Base-by-base conservation (phyloP, 2,113 vertebrate species). In the Thunnus maccoyii region DNA sequence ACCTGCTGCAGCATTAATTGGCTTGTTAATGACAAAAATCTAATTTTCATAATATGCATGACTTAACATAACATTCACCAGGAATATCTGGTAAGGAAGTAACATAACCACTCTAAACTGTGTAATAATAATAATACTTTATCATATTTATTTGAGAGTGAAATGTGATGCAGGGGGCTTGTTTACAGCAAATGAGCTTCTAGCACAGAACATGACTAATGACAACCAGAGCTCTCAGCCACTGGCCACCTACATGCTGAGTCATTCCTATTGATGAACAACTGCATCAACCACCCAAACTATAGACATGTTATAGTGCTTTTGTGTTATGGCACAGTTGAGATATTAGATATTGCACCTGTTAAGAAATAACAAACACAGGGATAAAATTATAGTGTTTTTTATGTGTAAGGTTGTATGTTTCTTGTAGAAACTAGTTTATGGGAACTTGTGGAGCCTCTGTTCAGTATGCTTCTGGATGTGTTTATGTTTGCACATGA, bases 241-340 rank as follows among this genome's bases (percentile, higher is more conserved):
- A 50, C 27, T 7, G 61, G 76, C 56, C 12, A 56, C 48, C 63
- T 18, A 6, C 62, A 1, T 13, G 9, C 70, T 8, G 58, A 73
- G 62, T 80, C 86, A 64, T 30, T 57, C 52, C 20, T 17, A 72
- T 36, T 66, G 60, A 81, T 81, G 46, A 84, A 61, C 20, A 72
- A 56, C 50, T 32, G 13, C 9, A 58, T 41, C 25, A 27, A 46
- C 25, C 48, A 63, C 8, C 20, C 22, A 64, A n/a, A 10, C 55
- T 50, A n/a, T 3, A 47, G 18, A 7, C 5, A 17, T 22, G 27
- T 18, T 54, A 22, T 22, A 50, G 27, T 18, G 17, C 41, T 32
- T 57, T 0, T 36, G 17, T 22, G 18, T 18, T n/a, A 12, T 20
- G 12, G 27, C 56, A 56, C 14, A 70, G 63, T 5, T 13, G 16